Base-by-base conservation (phyloP, 37 sponge, comb jelly and placozoan species). In the Aplysina aerophoba region DNA sequence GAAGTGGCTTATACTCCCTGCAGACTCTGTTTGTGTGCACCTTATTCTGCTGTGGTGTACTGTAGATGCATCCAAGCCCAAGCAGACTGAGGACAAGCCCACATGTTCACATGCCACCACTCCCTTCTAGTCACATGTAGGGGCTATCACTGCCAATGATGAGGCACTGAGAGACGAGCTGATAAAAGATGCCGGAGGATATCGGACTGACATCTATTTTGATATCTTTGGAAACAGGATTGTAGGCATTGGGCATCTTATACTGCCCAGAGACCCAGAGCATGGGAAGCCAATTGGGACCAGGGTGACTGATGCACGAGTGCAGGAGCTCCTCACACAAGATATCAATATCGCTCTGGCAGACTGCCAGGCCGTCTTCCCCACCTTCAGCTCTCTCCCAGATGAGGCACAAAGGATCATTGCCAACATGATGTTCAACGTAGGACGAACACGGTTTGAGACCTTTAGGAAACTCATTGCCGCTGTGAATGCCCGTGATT, bases 231-330 rank as follows among this genome's bases (percentile, higher is more conserved):
- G 64, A 11, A 28, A 62, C 11, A 16, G 13, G 71, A 69, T 35
- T 31, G 71, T 69, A 34, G 71, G 71, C 17, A 69, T 69, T 35
- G 71, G 71, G 13, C 71, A 69, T 35, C 19, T 30, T 4, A 69
- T 69, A 27, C 35, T 69, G 33, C 17, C 28, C 15, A 35, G 71
- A 3, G 71, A 69, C 34, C 33, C 28, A 35, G 50, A 44, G 50
- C 8, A 44, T 44, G 50, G 50, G 50, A 44, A 44, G 50, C 71
- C 71, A 1, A 6, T 27, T 30, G 71, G 71, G 33, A 69, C 71
- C 28, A 69, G 4, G 19, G 34, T 69, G 35, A 27, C 33, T 17
- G 71, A 69, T 1, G 33, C 28, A 69, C 0, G 71, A 4, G 71
- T 69, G 4, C 71, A 69, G 6, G 71, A 69, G 33, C 34, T 69